phyloP scores from a whole-genome alignment of 1,140 invertebrate species.

The Musca domestica region DNA sequence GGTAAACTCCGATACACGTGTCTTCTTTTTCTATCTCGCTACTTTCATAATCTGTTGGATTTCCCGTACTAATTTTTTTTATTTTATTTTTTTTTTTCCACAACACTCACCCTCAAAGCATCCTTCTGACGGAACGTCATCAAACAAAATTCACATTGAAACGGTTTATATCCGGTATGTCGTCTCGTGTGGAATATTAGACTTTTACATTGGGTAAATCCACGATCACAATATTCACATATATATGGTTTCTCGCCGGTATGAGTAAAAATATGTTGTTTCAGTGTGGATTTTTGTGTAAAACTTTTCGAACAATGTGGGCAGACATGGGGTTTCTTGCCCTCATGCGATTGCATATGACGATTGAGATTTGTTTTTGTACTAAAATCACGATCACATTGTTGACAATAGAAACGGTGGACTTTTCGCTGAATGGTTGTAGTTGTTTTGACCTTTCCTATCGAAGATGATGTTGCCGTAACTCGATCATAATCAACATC shows the following conservation, averaged over 20 bases:
- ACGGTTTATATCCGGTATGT: slow-evolving; percentile 55
- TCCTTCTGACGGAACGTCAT: slow-evolving; percentile 31
- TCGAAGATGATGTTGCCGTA: too few relatives aligned
- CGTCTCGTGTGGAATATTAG: slow-evolving; percentile 31
- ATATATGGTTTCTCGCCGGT: slow-evolving; percentile 44
- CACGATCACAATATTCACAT: slow-evolving; percentile 40
- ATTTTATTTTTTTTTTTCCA: background rate
- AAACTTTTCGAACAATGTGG: slow-evolving; percentile 64
- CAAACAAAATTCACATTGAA: slow-evolving; percentile 52
- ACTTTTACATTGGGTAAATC: slow-evolving; percentile 41
- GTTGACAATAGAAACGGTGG: slow-evolving; percentile 53
- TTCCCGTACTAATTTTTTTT: background rate
- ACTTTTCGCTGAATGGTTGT: background rate
- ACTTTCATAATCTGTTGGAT: too few relatives aligned
- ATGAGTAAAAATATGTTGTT: slow-evolving; percentile 54
- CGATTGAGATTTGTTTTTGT: slow-evolving; percentile 61
- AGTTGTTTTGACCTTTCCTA: too few relatives aligned
- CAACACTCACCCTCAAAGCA: slow-evolving; percentile 29
- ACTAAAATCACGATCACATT: slow-evolving; percentile 60
- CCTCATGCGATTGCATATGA: slow-evolving; percentile 65
- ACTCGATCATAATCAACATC: too few relatives aligned
- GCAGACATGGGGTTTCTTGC: slow-evolving; percentile 62
- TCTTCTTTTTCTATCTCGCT: too few relatives aligned
- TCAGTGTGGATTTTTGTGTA: slow-evolving; percentile 59
- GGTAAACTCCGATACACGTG: too few relatives aligned